Evolutionary conservation across 2,113 vertebrate species (phyloP).

Genomic region (Larimichthys crocea): DNA sequence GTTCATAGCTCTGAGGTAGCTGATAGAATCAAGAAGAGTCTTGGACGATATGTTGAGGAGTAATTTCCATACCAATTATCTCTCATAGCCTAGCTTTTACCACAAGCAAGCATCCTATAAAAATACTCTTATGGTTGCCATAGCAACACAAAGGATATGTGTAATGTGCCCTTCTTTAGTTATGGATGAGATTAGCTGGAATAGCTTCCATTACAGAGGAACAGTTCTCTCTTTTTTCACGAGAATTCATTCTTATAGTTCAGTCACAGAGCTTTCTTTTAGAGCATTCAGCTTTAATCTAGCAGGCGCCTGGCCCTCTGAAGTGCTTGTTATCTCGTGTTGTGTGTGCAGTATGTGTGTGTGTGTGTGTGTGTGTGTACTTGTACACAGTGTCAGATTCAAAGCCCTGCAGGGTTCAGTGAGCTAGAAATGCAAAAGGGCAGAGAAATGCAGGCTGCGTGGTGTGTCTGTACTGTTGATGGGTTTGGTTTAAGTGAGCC

Average conservation of each 20-base stretch:
- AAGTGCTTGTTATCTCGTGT: conserved; percentile 9
- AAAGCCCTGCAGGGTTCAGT: conserved; percentile 28
- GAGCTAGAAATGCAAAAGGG: conserved; percentile 45
- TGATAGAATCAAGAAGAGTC: too few species aligned
- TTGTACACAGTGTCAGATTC: conserved; percentile 9
- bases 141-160: conserved; percentile 20
- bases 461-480: conserved; percentile 16
- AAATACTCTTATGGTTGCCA: conserved; percentile 36
- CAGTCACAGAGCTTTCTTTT: conserved; percentile 2
- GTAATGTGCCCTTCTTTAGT: not conserved
- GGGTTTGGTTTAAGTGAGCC: conserved; percentile 37
- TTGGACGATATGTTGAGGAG: not conserved
- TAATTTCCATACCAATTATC: conserved; percentile 42
- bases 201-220: conserved; percentile 3
- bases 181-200: conserved; percentile 36
- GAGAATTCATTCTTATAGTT: not conserved
- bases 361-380: conserved; percentile 6
- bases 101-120: conserved; percentile 14
- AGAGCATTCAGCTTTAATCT: conserved; percentile 15
- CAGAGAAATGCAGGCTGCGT: conserved; percentile 12
- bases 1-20: not conserved
- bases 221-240: not conserved
- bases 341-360: not conserved
- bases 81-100: conserved; percentile 16
- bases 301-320: conserved; percentile 3